Evolutionary conservation across 2,113 vertebrate species (phyloP).

Genomic region (Muntiacus muntjak): DNA sequence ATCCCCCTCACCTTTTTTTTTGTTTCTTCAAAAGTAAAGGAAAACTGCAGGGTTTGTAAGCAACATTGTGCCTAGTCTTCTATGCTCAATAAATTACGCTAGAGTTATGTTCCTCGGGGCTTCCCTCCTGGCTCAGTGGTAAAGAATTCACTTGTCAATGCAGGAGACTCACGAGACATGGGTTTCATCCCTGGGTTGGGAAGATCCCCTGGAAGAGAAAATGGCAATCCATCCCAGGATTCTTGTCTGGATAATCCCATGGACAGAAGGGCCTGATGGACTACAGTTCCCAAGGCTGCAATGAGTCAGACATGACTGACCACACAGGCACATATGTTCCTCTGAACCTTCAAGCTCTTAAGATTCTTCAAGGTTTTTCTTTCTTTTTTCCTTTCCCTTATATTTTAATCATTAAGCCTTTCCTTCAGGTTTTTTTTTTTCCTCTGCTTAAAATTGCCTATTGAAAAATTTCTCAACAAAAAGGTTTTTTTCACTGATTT

Average conservation of each 20-base stretch:
- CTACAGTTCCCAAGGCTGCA: background rate
- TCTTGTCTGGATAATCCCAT: background rate
- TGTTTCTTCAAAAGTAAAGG: background rate
- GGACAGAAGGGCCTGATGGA: background rate
- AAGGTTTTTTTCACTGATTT: background rate
- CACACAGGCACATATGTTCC: background rate
- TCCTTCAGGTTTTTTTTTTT: background rate
- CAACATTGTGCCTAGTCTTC: background rate
- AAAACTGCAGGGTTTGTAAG: background rate
- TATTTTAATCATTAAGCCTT: constrained; percentile 20
- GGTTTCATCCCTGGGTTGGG: background rate
- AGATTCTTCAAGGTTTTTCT: background rate
- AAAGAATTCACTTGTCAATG: background rate
- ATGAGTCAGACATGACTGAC: background rate
- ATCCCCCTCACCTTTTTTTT: background rate
- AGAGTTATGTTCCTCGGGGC: background rate
- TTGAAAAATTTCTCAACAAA: background rate
- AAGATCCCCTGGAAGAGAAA: background rate
- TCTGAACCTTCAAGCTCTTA: background rate
- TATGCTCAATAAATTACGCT: background rate
- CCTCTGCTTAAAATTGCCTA: background rate
- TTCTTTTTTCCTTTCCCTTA: background rate
- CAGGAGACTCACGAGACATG: background rate
- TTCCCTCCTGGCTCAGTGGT: background rate
- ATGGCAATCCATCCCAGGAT: background rate